Base-by-base conservation (phyloP, 2,888 invertebrate genomes). In the Drosophila rellima region DNA sequence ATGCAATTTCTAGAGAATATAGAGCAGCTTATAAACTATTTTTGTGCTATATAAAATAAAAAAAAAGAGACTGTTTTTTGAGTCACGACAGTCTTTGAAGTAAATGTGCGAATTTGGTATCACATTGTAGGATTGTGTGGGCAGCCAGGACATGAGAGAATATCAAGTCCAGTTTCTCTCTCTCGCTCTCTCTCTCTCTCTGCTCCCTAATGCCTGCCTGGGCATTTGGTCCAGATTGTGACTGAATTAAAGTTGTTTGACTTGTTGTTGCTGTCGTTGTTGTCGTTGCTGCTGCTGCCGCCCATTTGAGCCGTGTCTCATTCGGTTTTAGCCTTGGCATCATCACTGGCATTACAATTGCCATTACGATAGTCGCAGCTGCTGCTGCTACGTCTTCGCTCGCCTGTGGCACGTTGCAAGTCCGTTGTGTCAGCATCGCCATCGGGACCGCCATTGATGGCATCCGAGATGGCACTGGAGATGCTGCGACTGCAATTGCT, bases 261-360 rank as follows among this genome's bases (percentile, higher is more conserved):
- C 5, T 35, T 13, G 35, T 35, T 35, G 35, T 35, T n/a, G n/a
- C n/a, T n/a, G n/a, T n/a, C n/a, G 35, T 15, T 61, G 40, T 17
- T 6, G 2, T 8, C 54, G n/a, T 11, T 31, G 61, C 13, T 17
- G 15, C 15, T 45, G n/a, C 18, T 31, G 20, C 40, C 48, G 66
- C 44, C 50, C 52, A 33, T 39, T 5, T 51, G 59, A 50, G 63
- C 70, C 78, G 70, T 63, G 51, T 81, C 47, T 79, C 79, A 79
- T 79, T 79, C 79, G 42, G 78, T 80, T 15, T 78, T 81, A 42
- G 78, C 68, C 64, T 79, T 79, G 61, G 59, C 61, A 64, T 79
- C 79, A 23, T 79, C 79, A 31, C 78, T 74, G 61, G 61, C 74
- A 78, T 79, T 81, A 48, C 60, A 55, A 37, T 63, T 72, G 8